Evolutionary conservation across 2,113 vertebrate species (phyloP).

Genomic region (Indicator maculatus): DNA sequence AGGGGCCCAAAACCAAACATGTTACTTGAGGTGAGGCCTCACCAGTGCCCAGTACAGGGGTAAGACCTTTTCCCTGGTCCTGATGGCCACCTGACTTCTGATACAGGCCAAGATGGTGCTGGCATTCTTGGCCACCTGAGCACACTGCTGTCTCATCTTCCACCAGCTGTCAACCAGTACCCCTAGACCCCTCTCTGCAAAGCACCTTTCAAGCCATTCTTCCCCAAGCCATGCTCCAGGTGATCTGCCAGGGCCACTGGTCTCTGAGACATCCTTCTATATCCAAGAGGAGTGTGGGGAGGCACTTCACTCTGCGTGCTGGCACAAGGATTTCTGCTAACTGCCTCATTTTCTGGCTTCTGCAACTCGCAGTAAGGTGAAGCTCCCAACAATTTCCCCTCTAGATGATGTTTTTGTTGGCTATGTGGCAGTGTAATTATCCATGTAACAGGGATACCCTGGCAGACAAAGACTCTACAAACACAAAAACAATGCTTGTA

Average conservation of each 20-base stretch:
- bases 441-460: background rate
- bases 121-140: too few relatives aligned
- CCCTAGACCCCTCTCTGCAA: too few relatives aligned
- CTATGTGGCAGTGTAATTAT: background rate
- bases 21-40: too few relatives aligned
- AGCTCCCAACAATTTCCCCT: background rate
- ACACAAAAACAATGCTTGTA: background rate
- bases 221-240: background rate
- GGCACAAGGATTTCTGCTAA: background rate
- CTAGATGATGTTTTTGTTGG: background rate
- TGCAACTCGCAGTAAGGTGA: background rate
- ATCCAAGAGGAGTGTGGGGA: background rate
- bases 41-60: too few relatives aligned
- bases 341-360: background rate
- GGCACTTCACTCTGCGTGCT: background rate
- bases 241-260: background rate
- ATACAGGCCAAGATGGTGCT: too few relatives aligned
- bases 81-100: too few relatives aligned
- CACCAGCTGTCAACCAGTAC: too few relatives aligned
- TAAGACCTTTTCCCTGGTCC: too few relatives aligned
- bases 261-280: background rate
- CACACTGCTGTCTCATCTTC: too few relatives aligned
- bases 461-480: background rate
- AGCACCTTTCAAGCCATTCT: too few relatives aligned
- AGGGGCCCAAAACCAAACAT: too few relatives aligned